Conservation (phyloP, 1,140 invertebrate genomes). For the Battus philenor region DNA sequence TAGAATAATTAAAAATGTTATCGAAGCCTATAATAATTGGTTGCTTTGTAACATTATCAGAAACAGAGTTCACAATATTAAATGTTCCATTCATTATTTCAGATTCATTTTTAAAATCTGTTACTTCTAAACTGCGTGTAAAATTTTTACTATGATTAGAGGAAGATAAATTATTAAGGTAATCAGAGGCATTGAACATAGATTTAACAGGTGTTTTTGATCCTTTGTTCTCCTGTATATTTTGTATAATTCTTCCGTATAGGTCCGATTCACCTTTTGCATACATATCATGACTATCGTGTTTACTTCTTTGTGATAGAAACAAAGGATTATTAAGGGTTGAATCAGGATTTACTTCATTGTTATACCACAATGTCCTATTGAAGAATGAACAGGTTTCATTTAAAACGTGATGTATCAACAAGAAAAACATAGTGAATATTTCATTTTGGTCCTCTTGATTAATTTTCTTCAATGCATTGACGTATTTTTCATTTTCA, state of each 20-base stretch:
- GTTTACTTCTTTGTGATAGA: conserved; percentile 41
- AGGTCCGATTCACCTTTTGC: conserved; percentile 7
- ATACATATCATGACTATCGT: conserved; percentile 17
- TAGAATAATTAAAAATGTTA: conserved; percentile 3
- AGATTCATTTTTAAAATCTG: conserved; percentile 6
- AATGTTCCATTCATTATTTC: neutral
- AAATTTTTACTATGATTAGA: too few relatives aligned
- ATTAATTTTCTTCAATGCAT: conserved; percentile 36
- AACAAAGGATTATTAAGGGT: conserved; percentile 18
- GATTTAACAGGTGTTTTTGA: conserved; percentile 2
- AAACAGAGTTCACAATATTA: neutral
- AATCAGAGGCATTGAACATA: too few relatives aligned
- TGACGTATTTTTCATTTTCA: conserved; percentile 37
- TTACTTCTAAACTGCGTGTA: too few relatives aligned
- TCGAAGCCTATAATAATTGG: neutral
- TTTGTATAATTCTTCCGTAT: too few relatives aligned
- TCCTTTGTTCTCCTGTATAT: neutral
- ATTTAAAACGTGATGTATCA: conserved; percentile 39
- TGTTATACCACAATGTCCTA: conserved; percentile 14
- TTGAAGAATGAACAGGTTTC: conserved; percentile 39
- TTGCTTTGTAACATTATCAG: conserved; percentile 2
- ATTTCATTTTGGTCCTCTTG: conserved; percentile 42
- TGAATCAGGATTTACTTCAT: conserved; percentile 13
- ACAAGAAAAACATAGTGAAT: conserved; percentile 34
- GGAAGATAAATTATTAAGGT: too few relatives aligned